These are phyloP conservation scores for Hippasteria phrygiana DNA, from an alignment of 53 echinoderm and acorn worm genomes.

Conservation along the genomic window DNA sequence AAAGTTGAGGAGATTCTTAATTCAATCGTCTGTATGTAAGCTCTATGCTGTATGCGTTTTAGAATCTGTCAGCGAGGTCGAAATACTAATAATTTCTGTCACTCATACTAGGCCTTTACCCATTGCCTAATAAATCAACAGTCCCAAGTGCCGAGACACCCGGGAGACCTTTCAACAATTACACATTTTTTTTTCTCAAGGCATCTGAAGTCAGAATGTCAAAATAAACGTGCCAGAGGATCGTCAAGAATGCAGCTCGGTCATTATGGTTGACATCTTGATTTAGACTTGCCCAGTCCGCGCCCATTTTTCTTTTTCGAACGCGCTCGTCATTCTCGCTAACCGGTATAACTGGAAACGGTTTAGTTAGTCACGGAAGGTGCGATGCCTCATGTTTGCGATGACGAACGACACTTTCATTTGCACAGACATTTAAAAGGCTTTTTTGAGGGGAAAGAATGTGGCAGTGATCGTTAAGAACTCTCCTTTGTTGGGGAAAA, in stretches of 20 bases:
- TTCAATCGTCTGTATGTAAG: too few species aligned
- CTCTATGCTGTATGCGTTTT: too few species aligned
- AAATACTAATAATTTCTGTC: too few species aligned
- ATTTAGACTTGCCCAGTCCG: not conserved
- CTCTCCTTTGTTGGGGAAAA: too few species aligned
- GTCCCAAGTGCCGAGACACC: not conserved
- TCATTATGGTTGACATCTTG: not conserved
- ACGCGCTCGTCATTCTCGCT: not conserved
- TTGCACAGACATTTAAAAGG: too few species aligned
- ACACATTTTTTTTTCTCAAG: not conserved
- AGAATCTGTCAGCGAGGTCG: too few species aligned
- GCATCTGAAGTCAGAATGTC: not conserved
- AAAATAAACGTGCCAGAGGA: not conserved
- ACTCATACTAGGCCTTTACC: too few species aligned
- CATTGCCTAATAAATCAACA: not conserved
- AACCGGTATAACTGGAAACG: not conserved
- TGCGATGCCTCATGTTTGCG: too few species aligned
- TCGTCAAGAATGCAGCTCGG: not conserved
- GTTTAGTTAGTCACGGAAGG: too few species aligned
- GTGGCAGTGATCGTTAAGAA: too few species aligned
- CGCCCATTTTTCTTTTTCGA: not conserved
- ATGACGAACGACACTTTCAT: not conserved
- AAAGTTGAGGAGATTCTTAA: too few species aligned
- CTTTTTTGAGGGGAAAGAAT: too few species aligned
- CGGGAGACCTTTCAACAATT: not conserved